These are phyloP conservation scores for Strigamia transsilvanica DNA, from an alignment of 2,888 invertebrate species.

Conservation along the genomic window DNA sequence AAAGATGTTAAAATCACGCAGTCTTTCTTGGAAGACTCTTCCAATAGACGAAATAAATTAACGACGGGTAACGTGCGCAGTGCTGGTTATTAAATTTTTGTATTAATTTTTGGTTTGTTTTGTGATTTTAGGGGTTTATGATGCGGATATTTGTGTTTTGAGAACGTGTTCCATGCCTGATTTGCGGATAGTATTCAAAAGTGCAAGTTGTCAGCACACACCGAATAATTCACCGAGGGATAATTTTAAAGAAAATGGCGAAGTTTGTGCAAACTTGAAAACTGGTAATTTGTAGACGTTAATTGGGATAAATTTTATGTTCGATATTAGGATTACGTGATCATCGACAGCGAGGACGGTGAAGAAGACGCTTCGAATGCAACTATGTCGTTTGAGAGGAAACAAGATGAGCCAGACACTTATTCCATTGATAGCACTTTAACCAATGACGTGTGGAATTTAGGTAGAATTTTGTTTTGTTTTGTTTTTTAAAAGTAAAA, in stretches of 20 bases:
- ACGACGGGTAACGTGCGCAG: neutral
- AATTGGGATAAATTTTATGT: neutral
- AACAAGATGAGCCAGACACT: conserved; percentile 31
- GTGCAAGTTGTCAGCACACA: neutral
- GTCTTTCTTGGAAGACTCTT: neutral
- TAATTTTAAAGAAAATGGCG: neutral
- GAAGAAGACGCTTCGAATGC: conserved; percentile 43
- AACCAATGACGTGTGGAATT: conserved; percentile 49
- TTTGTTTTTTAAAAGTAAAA: neutral
- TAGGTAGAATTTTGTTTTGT: neutral
- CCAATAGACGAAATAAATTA: conserved; percentile 10
- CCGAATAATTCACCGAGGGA: conserved; percentile 26
- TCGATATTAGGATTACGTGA: neutral
- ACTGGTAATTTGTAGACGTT: neutral
- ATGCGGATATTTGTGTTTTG: conserved; percentile 39
- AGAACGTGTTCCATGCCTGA: conserved; percentile 51
- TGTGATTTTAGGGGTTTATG: conserved; percentile 7
- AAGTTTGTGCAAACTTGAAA: neutral
- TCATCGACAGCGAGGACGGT: conserved; percentile 7
- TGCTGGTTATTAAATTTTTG: neutral
- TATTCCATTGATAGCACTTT: conserved; percentile 19
- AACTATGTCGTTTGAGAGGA: neutral
- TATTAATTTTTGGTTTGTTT: neutral
- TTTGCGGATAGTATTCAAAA: neutral
- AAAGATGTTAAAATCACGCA: neutral